Conservation (phyloP, 2,113 vertebrate species). For the Myiagra hebetior region DNA sequence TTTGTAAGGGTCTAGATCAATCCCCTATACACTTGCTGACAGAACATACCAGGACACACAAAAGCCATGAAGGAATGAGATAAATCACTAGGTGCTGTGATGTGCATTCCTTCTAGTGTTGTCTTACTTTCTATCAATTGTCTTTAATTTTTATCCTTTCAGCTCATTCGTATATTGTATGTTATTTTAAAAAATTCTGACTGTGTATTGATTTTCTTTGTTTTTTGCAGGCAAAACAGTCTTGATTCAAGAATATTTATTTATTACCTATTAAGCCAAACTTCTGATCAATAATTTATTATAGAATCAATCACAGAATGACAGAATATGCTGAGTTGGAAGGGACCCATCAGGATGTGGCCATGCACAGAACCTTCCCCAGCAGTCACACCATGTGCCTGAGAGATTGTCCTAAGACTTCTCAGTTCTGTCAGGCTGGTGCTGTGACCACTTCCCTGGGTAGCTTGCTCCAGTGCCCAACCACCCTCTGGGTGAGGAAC, state of each 20-base stretch:
- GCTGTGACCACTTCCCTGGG: background rate
- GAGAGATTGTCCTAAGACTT: background rate
- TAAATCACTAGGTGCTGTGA: background rate
- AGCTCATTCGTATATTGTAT: background rate
- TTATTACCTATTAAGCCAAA: background rate
- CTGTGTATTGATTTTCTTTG: background rate
- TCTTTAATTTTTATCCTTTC: background rate
- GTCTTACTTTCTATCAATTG: background rate
- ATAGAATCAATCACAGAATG: background rate
- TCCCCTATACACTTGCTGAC: no score
- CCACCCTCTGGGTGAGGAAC: background rate
- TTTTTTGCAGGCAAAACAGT: background rate
- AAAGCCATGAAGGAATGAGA: background rate
- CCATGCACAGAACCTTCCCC: no score
- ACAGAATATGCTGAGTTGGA: background rate
- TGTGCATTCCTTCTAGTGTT: background rate
- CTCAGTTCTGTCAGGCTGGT: background rate
- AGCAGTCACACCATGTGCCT: background rate
- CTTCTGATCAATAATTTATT: background rate
- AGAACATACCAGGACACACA: background rate
- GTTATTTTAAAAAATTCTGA: background rate
- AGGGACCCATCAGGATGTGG: background rate
- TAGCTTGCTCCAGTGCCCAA: no score
- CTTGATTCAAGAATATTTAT: background rate
- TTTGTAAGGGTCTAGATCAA: background rate